These are phyloP conservation scores for Molossus alvarezi DNA, from an alignment of 2,797 vertebrate genomes.

Conservation along the genomic window DNA sequence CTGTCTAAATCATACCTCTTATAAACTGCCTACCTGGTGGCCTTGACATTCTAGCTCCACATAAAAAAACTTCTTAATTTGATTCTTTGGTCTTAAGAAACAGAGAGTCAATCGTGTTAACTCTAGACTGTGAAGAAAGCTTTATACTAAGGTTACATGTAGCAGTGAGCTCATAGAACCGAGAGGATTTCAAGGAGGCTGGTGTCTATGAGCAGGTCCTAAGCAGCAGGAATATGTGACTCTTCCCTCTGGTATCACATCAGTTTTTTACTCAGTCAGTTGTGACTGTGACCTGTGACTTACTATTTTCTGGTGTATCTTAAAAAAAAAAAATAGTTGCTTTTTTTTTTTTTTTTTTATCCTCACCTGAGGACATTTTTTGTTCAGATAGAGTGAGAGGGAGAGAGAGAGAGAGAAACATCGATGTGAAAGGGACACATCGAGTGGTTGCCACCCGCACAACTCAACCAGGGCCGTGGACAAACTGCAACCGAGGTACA, in stretches of 20 bases:
- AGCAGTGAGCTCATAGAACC: not conserved
- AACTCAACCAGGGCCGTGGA: no score
- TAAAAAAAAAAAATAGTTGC: not conserved
- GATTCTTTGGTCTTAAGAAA: slow-evolving; percentile 21
- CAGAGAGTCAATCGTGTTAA: not conserved
- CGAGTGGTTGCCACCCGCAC: no score
- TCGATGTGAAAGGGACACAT: no score
- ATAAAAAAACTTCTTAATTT: not conserved
- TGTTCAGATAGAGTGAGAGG: no score
- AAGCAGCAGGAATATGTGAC: not conserved
- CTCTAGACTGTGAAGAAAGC: not conserved
- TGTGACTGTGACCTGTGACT: not conserved
- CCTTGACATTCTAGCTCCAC: not conserved
- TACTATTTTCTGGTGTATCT: not conserved
- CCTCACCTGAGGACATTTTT: no score
- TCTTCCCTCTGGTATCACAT: not conserved
- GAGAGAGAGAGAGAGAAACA: no score
- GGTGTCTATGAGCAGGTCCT: not conserved
- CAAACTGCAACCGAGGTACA: no score
- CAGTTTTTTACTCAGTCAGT: not conserved
- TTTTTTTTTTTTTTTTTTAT: no score
- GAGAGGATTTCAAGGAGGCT: not conserved
- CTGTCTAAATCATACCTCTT: not conserved
- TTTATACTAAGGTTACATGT: not conserved
- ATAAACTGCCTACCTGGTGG: not conserved